phyloP scores from a whole-genome alignment of 2,888 invertebrate species.

The Leptinotarsa tumamoca region DNA sequence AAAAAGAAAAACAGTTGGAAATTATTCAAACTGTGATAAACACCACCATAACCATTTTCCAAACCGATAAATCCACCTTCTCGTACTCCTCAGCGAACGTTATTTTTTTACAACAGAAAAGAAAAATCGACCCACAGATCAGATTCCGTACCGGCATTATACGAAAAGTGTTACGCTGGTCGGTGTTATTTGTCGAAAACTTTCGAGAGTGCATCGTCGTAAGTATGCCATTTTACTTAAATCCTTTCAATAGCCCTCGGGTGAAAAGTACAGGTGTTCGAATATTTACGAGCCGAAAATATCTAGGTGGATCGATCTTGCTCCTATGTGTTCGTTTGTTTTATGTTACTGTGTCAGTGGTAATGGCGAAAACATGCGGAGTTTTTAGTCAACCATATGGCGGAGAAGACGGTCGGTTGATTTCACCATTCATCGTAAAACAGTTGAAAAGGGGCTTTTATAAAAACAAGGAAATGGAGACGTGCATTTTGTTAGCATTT shows the following conservation, averaged over 20 bases:
- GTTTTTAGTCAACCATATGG: neutral
- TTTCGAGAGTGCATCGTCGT: constrained; percentile 21
- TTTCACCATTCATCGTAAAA: neutral
- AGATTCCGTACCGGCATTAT: constrained; percentile 6
- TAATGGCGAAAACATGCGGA: neutral
- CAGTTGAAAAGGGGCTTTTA: neutral
- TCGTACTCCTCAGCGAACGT: no score
- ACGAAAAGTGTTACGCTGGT: constrained; percentile 23
- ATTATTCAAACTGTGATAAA: neutral
- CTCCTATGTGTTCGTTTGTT: neutral
- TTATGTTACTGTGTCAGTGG: constrained; percentile 12
- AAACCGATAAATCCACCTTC: neutral
- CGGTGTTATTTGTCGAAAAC: constrained; percentile 23
- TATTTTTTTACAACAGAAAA: neutral
- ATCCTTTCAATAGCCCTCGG: constrained; percentile 16
- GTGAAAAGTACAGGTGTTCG: constrained; percentile 21
- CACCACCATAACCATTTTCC: neutral
- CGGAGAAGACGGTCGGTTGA: neutral
- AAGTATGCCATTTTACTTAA: constrained; percentile 21
- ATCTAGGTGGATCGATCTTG: constrained; percentile 20
- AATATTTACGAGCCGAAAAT: constrained; percentile 18
- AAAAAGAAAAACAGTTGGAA: neutral
- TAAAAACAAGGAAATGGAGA: no score
- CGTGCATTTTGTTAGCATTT: no score
- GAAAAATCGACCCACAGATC: neutral